These are phyloP conservation scores for Oscheius sp. DNA, from an alignment of 2,888 invertebrate species.

Conservation along the genomic window DNA sequence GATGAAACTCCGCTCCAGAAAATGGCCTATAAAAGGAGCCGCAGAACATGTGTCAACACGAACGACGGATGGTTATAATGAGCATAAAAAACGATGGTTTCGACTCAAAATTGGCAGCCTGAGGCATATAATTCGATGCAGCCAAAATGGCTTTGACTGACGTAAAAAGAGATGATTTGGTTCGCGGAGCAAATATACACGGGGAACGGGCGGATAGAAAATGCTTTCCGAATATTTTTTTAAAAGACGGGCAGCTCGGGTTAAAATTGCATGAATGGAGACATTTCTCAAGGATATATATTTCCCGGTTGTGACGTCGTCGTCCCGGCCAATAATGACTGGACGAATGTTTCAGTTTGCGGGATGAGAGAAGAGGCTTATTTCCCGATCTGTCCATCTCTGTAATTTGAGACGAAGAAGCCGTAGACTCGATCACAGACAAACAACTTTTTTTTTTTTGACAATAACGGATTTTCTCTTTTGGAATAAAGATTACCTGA, in stretches of 20 bases:
- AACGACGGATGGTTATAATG: constrained; percentile 2
- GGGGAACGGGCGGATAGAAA: neutral
- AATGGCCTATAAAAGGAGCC: neutral
- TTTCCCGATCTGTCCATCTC: too few species aligned
- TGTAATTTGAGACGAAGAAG: too few species aligned
- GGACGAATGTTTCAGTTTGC: neutral
- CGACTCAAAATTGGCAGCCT: too few species aligned
- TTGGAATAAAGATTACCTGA: too few species aligned
- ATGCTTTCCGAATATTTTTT: too few species aligned
- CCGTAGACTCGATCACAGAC: too few species aligned
- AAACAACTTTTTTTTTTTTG: too few species aligned
- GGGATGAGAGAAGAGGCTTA: neutral
- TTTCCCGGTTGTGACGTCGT: constrained; percentile 12
- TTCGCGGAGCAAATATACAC: neutral
- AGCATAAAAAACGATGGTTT: neutral
- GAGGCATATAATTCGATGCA: too few species aligned
- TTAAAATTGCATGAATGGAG: constrained; percentile 10
- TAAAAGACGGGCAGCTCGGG: neutral
- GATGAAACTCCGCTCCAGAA: too few species aligned
- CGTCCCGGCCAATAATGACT: neutral
- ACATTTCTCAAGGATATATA: constrained; percentile 23
- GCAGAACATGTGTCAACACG: neutral
- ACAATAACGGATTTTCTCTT: too few species aligned
- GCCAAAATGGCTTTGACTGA: neutral
- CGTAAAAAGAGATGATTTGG: neutral